Percentiles rank a stretch among this genome's conserved stretches.
Conservation (phyloP, 2,797 vertebrate species). For the Pygocentrus nattereri region DNA sequence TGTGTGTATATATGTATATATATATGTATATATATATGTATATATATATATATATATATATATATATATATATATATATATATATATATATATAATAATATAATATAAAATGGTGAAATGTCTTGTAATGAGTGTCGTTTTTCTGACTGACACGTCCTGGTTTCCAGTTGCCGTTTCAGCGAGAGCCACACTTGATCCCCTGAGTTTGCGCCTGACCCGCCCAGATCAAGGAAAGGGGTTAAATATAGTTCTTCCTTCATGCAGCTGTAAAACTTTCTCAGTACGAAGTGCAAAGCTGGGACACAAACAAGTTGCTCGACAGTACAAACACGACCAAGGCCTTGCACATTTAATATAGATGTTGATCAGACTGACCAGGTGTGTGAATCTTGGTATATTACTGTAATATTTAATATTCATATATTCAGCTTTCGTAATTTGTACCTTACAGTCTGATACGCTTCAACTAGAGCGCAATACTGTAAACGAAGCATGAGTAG, state of each 20-base stretch:
- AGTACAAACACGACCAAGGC: neutral
- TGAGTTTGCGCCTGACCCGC: conserved; percentile 52
- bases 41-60: too few species aligned
- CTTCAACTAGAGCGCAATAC: neutral
- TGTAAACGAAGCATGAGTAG: neutral
- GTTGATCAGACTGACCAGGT: neutral
- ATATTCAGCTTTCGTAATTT: neutral
- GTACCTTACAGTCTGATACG: neutral
- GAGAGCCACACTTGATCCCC: conserved; percentile 42
- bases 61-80: too few species aligned
- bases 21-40: too few species aligned
- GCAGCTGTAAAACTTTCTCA: neutral
- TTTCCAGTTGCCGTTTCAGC: neutral
- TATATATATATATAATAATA: too few species aligned
- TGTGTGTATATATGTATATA: too few species aligned
- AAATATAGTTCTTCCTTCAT: conserved; percentile 67
- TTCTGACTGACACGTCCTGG: too few species aligned
- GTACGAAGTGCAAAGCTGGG: neutral
- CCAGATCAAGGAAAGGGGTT: conserved; percentile 61
- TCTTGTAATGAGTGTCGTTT: too few species aligned
- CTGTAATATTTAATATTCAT: too few species aligned
- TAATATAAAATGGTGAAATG: too few species aligned
- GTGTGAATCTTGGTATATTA: neutral
- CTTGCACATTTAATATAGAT: neutral
- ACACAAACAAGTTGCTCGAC: conserved; percentile 21